phyloP scores from a whole-genome alignment of 2,797 vertebrate genomes.

The Myotis pilosus region DNA sequence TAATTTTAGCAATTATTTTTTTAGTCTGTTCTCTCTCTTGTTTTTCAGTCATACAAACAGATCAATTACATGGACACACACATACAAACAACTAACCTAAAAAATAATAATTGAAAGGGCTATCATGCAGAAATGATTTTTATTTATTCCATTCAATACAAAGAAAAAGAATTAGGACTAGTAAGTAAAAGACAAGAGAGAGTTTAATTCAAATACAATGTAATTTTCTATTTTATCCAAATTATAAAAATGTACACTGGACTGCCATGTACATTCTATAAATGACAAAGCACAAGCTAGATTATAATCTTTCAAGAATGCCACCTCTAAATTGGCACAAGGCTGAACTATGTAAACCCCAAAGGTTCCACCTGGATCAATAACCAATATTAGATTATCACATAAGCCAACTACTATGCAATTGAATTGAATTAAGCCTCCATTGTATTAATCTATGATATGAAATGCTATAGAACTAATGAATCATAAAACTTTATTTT shows the following conservation, averaged over 20 bases:
- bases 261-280: background rate
- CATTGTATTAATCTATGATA: background rate
- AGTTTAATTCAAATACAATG: background rate
- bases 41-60: background rate
- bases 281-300: background rate
- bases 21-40: background rate
- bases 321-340: background rate
- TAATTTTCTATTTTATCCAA: constrained; percentile 6
- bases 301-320: background rate
- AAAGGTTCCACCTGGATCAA: background rate
- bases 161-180: background rate
- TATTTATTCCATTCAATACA: constrained; percentile 10
- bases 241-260: background rate
- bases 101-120: background rate
- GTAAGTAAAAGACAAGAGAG: background rate
- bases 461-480: background rate
- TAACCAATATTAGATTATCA: background rate
- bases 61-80: background rate
- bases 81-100: background rate
- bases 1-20: constrained; percentile 26
- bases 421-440: constrained; percentile 9
- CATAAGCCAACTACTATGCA: background rate
- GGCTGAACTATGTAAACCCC: background rate
- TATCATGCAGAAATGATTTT: background rate
- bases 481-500: background rate